Evolutionary conservation across 2,888 invertebrate genomes (phyloP).

Genomic region (Thymelicus acteon): DNA sequence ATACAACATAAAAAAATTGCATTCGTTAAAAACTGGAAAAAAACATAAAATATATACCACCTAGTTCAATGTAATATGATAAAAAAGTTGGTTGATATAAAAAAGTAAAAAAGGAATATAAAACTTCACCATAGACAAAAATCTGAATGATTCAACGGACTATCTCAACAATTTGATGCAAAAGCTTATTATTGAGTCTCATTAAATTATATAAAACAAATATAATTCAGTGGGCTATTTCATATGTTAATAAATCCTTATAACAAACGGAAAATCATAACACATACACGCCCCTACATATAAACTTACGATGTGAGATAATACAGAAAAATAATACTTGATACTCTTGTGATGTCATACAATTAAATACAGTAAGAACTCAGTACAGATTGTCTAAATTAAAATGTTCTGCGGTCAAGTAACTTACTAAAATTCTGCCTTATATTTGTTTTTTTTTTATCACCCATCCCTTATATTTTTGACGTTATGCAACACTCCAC

Average conservation of each 20-base stretch:
- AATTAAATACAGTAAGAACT: not conserved
- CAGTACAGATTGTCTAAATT: not conserved
- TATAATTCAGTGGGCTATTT: not conserved
- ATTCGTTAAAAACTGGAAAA: not conserved
- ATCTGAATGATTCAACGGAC: too few species aligned
- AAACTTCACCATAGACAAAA: not conserved
- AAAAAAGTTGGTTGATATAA: not conserved
- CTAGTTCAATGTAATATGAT: not conserved
- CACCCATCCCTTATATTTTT: too few species aligned
- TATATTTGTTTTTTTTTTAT: too few species aligned
- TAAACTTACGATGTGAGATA: not conserved
- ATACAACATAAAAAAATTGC: conserved; percentile 2
- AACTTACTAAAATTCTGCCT: too few species aligned
- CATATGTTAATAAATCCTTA: not conserved
- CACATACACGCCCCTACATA: not conserved
- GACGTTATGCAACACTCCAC: too few species aligned
- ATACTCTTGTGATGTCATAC: not conserved
- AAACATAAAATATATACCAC: not conserved
- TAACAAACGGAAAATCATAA: not conserved
- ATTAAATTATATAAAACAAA: conserved; percentile 2
- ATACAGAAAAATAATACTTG: conserved; percentile 1
- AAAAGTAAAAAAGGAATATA: not conserved
- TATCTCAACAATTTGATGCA: not conserved
- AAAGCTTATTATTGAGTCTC: not conserved
- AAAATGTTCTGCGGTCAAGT: not conserved